Percentiles rank a stretch among this genome's conserved stretches.
Conservation (phyloP, 2,888 invertebrate genomes). For the Cantharis flavilabris region DNA sequence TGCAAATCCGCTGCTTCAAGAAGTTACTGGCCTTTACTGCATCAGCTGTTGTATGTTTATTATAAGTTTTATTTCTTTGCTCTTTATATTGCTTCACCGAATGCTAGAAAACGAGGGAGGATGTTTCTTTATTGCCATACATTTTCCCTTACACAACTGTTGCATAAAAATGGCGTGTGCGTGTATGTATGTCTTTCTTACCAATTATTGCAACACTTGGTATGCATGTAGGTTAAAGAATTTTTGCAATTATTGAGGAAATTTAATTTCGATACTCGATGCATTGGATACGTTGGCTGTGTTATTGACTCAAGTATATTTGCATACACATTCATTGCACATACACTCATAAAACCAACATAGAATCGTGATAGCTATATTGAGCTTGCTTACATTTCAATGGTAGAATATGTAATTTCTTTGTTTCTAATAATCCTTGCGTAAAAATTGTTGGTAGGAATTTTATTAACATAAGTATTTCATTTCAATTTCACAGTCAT, state of each 20-base stretch:
- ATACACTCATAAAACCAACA: not conserved
- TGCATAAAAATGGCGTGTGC: not conserved
- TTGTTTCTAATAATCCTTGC: conserved; percentile 6
- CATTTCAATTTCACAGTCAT: conserved; percentile 3
- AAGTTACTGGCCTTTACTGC: conserved; percentile 40
- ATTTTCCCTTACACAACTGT: not conserved
- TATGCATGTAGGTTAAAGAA: not conserved
- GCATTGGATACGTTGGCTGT: not conserved
- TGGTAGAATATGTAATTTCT: conserved; percentile 10
- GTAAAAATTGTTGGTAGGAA: conserved; percentile 7
- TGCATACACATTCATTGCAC: not conserved
- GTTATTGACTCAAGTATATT: not conserved
- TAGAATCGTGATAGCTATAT: not conserved
- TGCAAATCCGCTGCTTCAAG: conserved; percentile 14
- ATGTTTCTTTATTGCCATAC: not conserved
- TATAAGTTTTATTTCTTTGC: not conserved
- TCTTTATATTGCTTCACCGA: not conserved
- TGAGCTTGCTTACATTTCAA: conserved; percentile 23
- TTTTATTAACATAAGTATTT: conserved; percentile 2
- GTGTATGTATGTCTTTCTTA: not conserved
- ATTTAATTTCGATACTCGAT: not conserved
- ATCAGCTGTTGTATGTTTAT: conserved; percentile 33
- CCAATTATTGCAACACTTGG: not conserved
- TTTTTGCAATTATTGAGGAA: not conserved
- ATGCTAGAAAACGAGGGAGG: not conserved